Evolutionary conservation across 1,140 invertebrate species (phyloP).

Genomic region (Forficula auricularia): DNA sequence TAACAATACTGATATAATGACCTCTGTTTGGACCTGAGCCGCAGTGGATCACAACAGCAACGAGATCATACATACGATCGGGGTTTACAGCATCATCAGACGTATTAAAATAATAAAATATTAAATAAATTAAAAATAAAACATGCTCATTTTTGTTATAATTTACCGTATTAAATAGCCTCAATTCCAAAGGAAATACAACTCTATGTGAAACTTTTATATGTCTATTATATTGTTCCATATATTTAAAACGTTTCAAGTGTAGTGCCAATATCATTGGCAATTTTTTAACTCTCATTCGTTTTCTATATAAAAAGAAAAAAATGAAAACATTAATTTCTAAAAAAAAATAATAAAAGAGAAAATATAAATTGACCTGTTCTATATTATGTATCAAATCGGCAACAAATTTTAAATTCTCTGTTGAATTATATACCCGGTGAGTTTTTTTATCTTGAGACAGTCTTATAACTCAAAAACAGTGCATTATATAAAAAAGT

Average conservation of each 20-base stretch:
- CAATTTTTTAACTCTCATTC: conserved; percentile 95
- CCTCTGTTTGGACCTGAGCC: conserved; percentile 96
- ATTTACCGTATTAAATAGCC: conserved; percentile 92
- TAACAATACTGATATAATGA: conserved; percentile 99
- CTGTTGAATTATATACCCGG: too few species aligned
- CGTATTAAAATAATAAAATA: conserved; percentile 33
- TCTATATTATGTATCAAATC: too few species aligned
- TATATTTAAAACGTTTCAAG: conserved; percentile 97
- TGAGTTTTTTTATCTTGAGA: too few species aligned
- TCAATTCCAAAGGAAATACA: conserved; percentile 92
- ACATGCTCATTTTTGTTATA: not conserved
- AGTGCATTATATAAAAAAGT: too few species aligned
- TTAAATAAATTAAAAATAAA: not conserved
- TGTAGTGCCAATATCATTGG: conserved; percentile 95
- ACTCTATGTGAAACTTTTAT: conserved; percentile 98
- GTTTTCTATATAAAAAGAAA: conserved; percentile 48
- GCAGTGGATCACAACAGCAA: conserved; percentile 98
- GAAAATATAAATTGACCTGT: too few species aligned
- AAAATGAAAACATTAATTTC: too few species aligned
- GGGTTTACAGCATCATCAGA: conserved; percentile 96
- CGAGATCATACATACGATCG: conserved; percentile 92
- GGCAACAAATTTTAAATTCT: too few species aligned
- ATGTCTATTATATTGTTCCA: conserved; percentile 95
- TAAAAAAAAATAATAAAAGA: too few species aligned
- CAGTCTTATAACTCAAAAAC: too few species aligned